A percentile compares a stretch with the other conserved stretches of the same genome.
Conservation (phyloP, 2,113 vertebrate species). For the Brienomyrus brachyistius region DNA sequence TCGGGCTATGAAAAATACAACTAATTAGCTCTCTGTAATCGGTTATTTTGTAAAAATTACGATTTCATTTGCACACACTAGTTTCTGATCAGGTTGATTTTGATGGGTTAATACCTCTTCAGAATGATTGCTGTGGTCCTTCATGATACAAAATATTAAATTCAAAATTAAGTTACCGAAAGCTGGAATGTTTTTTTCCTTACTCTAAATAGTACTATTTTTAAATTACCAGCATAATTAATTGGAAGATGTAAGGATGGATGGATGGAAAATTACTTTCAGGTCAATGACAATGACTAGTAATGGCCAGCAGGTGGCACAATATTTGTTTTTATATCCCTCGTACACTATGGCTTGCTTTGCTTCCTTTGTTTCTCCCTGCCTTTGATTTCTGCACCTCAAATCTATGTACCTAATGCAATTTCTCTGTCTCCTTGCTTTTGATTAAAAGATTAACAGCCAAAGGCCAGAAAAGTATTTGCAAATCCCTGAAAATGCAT, state of each 20-base stretch:
- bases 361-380: neutral
- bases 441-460: neutral
- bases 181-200: neutral
- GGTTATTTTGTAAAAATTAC: neutral
- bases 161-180: neutral
- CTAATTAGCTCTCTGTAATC: neutral
- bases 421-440: neutral
- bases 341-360: neutral
- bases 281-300: neutral
- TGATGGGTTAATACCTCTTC: neutral
- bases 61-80: neutral
- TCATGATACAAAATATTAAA: neutral
- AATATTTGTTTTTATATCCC: conserved; percentile 14
- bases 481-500: neutral
- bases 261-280: conserved; percentile 6
- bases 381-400: neutral
- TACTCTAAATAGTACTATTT: neutral
- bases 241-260: neutral
- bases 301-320: conserved; percentile 50
- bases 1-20: neutral
- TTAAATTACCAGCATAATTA: neutral
- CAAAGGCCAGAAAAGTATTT: neutral
- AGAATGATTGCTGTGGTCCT: neutral
- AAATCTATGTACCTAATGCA: neutral
- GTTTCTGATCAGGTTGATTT: neutral